Evolutionary conservation across 2,113 vertebrate species (phyloP), one percentile per base, ranked within the genome.

Genomic region (Sinocyclocheilus rhinocerous): DNA sequence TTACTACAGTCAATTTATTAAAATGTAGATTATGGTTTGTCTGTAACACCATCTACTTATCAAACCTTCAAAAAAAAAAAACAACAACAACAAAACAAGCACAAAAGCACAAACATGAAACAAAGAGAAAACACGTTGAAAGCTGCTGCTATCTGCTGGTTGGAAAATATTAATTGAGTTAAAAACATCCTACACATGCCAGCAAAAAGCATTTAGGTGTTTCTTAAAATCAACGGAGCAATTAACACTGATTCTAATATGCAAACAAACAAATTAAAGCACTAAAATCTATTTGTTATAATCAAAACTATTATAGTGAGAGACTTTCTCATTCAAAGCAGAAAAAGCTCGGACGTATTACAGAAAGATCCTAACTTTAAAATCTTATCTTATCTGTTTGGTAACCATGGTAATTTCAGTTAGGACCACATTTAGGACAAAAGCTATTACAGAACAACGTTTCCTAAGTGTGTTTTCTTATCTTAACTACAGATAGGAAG

Each of bases 1-100:
- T 89, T 82, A 89, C 65, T 69, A 67, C 39, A 76, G 65, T 76
- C 77, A 81, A 85, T 86, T 80, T 26, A 83, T 42, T 65, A 15
- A 76, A 59, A 33, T 4, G 29, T 33, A 57, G 18, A 59, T 84
- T 65, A 76, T 75, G 77, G 73, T 83, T 65, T 67, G 12, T 84
- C 59, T 88, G 83, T 72, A 78, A 84, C 29, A 77, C 3, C 70
- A 76, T 29, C 8, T 26, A 26, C 29, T 48, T 42, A 29, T 50
- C 81, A 61, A 57, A n/a, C 52, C 50, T 84, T 52, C 57, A 59
- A 59, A n/a, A 33, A 26, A 26, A 33, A 22, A 6, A 4, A 45
- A 45, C 1, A 45, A 67, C 33, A 33, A 81, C 48, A 61, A 33
- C 13, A 59, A 36, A 57, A 9, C 0, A 45, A 42, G 42, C 42